These are phyloP conservation scores for Palythoa grandiflora DNA, from an alignment of 92 coral and sea anemone species.

Conservation along the genomic window DNA sequence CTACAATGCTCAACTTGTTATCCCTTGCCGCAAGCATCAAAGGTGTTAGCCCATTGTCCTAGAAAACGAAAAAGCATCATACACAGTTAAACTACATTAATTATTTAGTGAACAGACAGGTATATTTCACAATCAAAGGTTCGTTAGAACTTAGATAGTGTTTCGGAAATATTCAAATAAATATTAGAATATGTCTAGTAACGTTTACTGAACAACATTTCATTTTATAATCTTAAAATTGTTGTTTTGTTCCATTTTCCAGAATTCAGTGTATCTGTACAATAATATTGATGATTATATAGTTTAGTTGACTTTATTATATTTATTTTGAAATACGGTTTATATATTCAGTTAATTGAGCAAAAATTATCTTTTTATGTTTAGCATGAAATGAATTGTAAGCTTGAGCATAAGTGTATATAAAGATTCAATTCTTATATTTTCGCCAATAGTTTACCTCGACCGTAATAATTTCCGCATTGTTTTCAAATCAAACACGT, in stretches of 20 bases:
- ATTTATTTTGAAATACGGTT: background rate
- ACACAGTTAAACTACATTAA: background rate
- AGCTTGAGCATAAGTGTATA: too few species aligned
- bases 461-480: too few species aligned
- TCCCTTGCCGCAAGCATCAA: conserved; percentile 97
- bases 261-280: background rate
- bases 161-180: background rate
- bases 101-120: background rate
- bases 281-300: background rate
- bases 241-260: background rate
- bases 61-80: conserved; percentile 7
- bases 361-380: background rate
- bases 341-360: background rate
- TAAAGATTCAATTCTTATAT: too few species aligned
- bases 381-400: too few species aligned
- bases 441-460: too few species aligned
- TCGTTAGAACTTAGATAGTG: background rate
- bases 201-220: background rate
- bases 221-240: background rate
- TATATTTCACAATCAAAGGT: background rate
- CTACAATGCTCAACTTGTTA: conserved; percentile 89
- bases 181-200: background rate
- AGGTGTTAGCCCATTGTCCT: conserved; percentile 99
- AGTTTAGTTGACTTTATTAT: background rate
- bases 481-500: too few species aligned